phyloP scores from a whole-genome alignment of 2,888 invertebrate genomes.

The Hypolimnas misippus region DNA sequence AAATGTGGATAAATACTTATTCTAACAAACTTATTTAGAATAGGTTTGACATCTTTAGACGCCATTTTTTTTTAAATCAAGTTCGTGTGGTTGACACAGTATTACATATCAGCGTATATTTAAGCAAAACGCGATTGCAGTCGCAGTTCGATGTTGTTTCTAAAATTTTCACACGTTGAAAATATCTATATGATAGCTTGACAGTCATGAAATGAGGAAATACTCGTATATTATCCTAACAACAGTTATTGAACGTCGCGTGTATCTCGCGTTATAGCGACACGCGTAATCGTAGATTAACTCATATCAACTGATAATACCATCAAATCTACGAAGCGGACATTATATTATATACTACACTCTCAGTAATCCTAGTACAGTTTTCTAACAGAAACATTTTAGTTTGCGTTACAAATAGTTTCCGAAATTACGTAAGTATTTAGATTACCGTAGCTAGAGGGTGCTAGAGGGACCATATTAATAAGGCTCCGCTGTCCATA shows the following conservation, averaged over 20 bases:
- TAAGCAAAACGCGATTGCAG: no score
- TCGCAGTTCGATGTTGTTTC: no score
- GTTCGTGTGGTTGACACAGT: no score
- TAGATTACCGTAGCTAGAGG: neutral
- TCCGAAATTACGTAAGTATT: no score
- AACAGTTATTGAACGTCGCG: neutral
- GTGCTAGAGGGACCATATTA: neutral
- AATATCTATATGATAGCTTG: conserved; percentile 24
- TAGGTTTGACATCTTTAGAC: no score
- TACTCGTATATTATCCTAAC: conserved; percentile 14
- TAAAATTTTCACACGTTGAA: no score
- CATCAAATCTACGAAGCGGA: conserved; percentile 26
- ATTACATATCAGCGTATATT: no score
- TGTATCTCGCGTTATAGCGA: conserved; percentile 27
- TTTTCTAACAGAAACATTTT: no score
- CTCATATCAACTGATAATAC: conserved; percentile 33
- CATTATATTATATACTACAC: neutral
- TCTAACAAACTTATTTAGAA: no score
- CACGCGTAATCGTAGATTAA: conserved; percentile 38
- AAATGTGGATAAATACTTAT: no score
- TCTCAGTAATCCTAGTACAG: neutral
- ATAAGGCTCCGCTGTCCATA: neutral
- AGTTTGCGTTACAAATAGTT: no score
- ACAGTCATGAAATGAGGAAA: conserved; percentile 22
- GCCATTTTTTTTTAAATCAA: no score